Base-by-base conservation (phyloP, 2,888 invertebrate genomes). In the Morpho achilles region DNA sequence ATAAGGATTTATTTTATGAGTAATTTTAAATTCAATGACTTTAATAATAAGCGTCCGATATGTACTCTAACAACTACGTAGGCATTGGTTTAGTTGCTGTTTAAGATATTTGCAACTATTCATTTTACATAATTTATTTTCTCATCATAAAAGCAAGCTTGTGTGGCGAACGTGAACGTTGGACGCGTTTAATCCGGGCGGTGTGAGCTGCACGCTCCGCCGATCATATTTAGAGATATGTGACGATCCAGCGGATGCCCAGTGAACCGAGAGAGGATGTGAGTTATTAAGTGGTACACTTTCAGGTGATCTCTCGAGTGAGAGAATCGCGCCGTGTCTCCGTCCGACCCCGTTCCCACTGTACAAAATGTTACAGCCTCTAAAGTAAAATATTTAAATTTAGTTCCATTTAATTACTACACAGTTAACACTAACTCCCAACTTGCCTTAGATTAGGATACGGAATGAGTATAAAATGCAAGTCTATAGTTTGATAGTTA, bases 301-400 rank as follows among this genome's bases (percentile, higher is more conserved):
- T 86, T 87, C 90, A 89, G 87, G 84, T 89, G 88, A 88, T 87
- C 89, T 84, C 83, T 87, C 86, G 86, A 87, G 87, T 89, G 90
- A 87, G 87, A 88, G 82, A 84, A 85, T 87, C 84, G 82, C 75
- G 73, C 74, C 76, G 78, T 66, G 65, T 67, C 67, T 60, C 67
- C 65, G 54, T 57, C 58, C 68, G 62, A 68, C 69, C 69, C 67
- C 65, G 61, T 68, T 70, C 69, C 67, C 68, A 67, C 67, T 67
- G 67, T 64, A 70, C 64, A 63, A 71, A 66, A 65, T 63, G 45
- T 55, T 16, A 16, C 16, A 16, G 16, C 16, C 16, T 16, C 39
- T 42, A 40, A 32, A 32, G 3, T n/a, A n/a, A n/a, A n/a, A 32
- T 32, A 32, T 32, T 32, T 5, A 32, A 32, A 32, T 5, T 32